A percentile compares a stretch with the other conserved stretches of the same genome.
Conservation (phyloP, 2,888 invertebrate genomes). For the Cosmorhoe ocellata region DNA sequence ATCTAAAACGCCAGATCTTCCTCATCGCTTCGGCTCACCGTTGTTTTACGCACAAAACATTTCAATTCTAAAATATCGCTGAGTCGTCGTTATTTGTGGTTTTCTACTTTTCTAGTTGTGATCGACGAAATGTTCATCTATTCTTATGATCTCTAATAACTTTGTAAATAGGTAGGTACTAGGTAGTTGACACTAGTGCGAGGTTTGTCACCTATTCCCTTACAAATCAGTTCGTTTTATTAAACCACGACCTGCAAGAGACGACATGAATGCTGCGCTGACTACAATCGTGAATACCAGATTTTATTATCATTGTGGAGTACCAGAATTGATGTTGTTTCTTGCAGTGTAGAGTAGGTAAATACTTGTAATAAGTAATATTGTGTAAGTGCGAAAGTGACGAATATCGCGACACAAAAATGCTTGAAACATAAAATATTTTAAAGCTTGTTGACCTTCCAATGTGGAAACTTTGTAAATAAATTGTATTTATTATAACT, state of each 20-base stretch:
- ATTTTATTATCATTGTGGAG: not conserved
- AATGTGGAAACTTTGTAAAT: slow-evolving; percentile 34
- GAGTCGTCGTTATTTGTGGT: slow-evolving; percentile 16
- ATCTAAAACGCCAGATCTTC: slow-evolving; percentile 16
- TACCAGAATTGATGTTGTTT: not conserved
- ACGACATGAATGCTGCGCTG: not conserved
- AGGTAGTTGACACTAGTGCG: slow-evolving; percentile 9
- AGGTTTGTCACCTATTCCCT: slow-evolving; percentile 25
- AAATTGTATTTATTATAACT: slow-evolving; percentile 35
- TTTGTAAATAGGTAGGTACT: slow-evolving; percentile 31
- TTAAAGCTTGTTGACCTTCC: slow-evolving; percentile 34
- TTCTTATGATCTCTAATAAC: slow-evolving; percentile 34
- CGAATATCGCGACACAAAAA: slow-evolving; percentile 23
- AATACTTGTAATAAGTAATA: not conserved
- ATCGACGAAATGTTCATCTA: slow-evolving; percentile 25
- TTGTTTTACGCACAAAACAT: slow-evolving; percentile 12
- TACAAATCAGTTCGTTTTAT: slow-evolving; percentile 5
- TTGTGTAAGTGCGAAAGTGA: slow-evolving; percentile 24
- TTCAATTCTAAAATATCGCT: slow-evolving; percentile 14
- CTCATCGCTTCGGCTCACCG: slow-evolving; percentile 20
- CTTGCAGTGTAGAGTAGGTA: not conserved
- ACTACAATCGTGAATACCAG: not conserved
- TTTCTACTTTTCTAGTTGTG: slow-evolving; percentile 6
- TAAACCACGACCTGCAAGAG: slow-evolving; percentile 1
- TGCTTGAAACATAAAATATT: slow-evolving; percentile 32